Evolutionary conservation across 2,888 invertebrate species (phyloP), one percentile per base, ranked within the genome.

Genomic region (Nycteola revayana): DNA sequence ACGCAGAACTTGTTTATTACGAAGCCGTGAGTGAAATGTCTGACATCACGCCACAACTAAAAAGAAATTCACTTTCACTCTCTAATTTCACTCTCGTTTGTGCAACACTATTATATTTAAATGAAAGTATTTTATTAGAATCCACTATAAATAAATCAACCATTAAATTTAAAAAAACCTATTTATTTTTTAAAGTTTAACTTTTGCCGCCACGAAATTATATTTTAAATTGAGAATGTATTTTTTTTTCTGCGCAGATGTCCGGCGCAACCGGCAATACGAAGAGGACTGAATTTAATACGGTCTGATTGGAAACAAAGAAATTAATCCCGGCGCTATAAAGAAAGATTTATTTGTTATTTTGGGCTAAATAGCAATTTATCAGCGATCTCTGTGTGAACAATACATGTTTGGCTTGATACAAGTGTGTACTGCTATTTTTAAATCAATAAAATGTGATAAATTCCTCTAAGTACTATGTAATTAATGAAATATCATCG

Each of bases 41-140:
- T 66, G 77, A 78, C 78, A 71, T 76, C 78, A 82, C 66, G 54
- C 50, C 50, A 61, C 57, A 41, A 52, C 54, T 44, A 44, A 39
- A 66, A 64, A 56, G 49, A 68, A 65, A 76, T 82, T 84, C 81
- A 79, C 83, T 84, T 85, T 85, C 57, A 70, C 72, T 66, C 67
- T 66, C 63, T 62, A 63, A 62, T 69, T 77, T 77, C 69, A 74
- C 81, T 77, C 64, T 77, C 74, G 65, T 57, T 60, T 35, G 62
- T 51, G 65, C 34, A 28, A 32, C 32, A 28, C 18, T 14, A 5
- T 2, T 5, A 14, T 14, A 14, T 3, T 5, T 5, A 14, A 14
- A 14, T 3, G 14, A 14, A 14, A 14, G 2, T 14, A 5, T n/a
- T n/a, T n/a, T n/a, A n/a, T n/a, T n/a, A n/a, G n/a, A n/a, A n/a